phyloP scores from a whole-genome alignment of 2,888 invertebrate species.

The Sminthurinus aureus region DNA sequence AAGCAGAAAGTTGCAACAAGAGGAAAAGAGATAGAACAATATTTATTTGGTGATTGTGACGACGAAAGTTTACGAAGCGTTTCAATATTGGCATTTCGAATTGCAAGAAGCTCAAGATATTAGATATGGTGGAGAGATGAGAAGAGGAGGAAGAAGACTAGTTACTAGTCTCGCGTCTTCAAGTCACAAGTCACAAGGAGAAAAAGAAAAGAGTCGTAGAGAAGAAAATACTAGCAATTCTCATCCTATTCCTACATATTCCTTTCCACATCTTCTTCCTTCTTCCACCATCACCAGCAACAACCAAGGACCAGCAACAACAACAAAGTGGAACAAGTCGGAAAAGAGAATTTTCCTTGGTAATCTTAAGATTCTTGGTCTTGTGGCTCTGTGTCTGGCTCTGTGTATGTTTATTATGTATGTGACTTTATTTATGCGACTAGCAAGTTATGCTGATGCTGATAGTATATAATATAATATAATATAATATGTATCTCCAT shows the following conservation, averaged over 20 bases:
- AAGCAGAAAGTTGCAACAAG: neutral
- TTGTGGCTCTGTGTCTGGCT: neutral
- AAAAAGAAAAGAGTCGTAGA: too few species aligned
- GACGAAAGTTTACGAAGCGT: constrained; percentile 31
- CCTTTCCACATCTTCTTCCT: neutral
- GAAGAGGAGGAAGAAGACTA: neutral
- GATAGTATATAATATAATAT: neutral
- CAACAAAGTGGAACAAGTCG: neutral
- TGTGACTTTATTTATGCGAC: constrained; percentile 10
- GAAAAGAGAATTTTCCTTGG: constrained; percentile 11
- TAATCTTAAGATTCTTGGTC: constrained; percentile 17
- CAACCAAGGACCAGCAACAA: too few species aligned
- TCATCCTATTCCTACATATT: neutral
- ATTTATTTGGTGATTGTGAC: constrained; percentile 23
- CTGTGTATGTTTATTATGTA: neutral
- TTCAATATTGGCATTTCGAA: constrained; percentile 37
- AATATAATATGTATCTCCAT: too few species aligned
- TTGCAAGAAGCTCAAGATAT: constrained; percentile 27
- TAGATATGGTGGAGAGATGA: constrained; percentile 24
- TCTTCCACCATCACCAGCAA: neutral
- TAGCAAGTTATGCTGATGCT: constrained; percentile 14
- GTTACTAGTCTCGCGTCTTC: too few species aligned
- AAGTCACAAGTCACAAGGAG: too few species aligned
- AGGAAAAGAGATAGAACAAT: constrained; percentile 2
- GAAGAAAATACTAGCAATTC: neutral